Percentiles rank a stretch among this genome's conserved stretches.
Evolutionary conservation across 1,140 invertebrate species (phyloP).

Genomic region (Zaprionus africanus): DNA sequence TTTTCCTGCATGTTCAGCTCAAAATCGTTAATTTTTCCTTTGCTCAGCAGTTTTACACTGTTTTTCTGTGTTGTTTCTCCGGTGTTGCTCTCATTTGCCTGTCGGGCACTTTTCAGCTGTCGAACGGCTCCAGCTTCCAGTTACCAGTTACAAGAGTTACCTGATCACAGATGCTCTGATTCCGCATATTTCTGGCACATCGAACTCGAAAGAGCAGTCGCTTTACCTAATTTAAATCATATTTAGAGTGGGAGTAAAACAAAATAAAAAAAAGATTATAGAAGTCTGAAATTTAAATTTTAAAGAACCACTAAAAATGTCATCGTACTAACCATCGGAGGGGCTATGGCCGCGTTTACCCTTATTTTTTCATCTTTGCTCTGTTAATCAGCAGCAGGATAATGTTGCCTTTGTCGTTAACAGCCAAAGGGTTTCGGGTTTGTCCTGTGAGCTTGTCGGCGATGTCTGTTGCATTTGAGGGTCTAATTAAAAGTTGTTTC

Average conservation of each 20-base stretch:
- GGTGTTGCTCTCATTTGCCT: constrained; percentile 35
- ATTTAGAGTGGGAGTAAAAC: background rate
- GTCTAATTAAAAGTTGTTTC: constrained; percentile 72
- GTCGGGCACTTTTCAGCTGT: constrained; percentile 51
- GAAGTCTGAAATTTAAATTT: background rate
- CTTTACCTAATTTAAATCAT: background rate
- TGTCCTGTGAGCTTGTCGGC: background rate
- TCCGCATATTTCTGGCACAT: constrained; percentile 27
- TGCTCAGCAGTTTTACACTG: constrained; percentile 64
- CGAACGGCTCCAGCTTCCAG: constrained; percentile 58
- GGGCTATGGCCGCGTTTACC: background rate
- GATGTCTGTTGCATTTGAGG: constrained; percentile 59
- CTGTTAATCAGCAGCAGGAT: constrained; percentile 33
- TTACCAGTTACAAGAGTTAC: constrained; percentile 49
- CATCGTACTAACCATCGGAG: background rate
- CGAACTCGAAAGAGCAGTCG: constrained; percentile 12
- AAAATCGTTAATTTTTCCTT: constrained; percentile 74
- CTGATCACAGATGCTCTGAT: constrained; percentile 33
- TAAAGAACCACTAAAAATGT: background rate
- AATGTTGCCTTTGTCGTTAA: constrained; percentile 25
- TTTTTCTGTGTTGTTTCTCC: constrained; percentile 38
- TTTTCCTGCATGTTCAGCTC: constrained; percentile 66
- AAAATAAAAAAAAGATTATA: background rate
- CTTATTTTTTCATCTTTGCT: constrained; percentile 4
- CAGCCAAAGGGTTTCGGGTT: constrained; percentile 14